phyloP scores from a whole-genome alignment of 2,797 vertebrate species.

The Prionace glauca region DNA sequence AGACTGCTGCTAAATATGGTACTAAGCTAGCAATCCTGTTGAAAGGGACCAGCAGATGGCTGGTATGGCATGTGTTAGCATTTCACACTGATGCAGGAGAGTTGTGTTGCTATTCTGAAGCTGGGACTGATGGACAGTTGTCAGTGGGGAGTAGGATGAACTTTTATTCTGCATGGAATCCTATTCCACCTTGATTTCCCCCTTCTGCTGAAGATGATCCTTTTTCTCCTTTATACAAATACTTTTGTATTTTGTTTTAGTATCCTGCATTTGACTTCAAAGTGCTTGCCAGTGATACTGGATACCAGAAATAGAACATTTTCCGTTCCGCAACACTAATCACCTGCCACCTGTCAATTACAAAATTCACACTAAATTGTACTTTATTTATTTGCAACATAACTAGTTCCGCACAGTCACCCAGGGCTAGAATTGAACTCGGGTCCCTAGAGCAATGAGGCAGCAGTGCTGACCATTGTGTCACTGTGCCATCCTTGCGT shows the following conservation, averaged over 20 bases:
- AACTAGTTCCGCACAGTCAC: background rate
- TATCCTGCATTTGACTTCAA: background rate
- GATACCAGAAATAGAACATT: background rate
- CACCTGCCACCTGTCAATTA: background rate
- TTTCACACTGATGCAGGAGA: background rate
- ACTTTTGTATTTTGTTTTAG: background rate
- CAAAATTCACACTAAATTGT: background rate
- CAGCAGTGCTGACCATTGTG: no score
- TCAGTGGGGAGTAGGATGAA: background rate
- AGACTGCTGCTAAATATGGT: background rate
- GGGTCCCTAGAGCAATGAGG: no score
- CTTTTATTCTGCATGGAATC: background rate
- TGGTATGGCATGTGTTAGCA: background rate
- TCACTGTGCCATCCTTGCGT: no score
- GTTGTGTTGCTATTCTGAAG: background rate
- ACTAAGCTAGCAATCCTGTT: background rate
- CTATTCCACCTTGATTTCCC: background rate
- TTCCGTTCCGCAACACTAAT: background rate
- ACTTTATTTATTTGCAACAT: background rate
- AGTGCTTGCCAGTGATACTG: background rate
- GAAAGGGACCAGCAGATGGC: background rate
- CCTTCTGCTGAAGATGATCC: background rate
- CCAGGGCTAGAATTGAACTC: no score
- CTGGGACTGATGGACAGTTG: background rate
- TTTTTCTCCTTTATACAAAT: background rate